A percentile compares a stretch with the other conserved stretches of the same genome.
Evolutionary conservation across 1,140 invertebrate genomes (phyloP).

Genomic region (Tigriopus japonicus): DNA sequence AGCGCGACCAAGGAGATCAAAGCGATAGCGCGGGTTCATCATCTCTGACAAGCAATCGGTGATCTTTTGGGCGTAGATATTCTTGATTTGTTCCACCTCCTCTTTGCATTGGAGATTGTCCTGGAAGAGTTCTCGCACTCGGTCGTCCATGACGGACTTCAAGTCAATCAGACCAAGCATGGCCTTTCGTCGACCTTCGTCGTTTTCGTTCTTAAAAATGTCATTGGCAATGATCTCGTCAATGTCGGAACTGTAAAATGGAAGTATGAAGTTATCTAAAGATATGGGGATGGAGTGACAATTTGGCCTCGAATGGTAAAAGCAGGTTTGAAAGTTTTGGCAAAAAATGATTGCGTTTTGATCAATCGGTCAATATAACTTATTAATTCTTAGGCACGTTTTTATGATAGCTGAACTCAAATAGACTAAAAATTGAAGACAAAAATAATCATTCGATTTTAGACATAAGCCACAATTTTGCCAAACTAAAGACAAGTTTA

Average conservation of each 20-base stretch:
- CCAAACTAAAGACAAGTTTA: too few species aligned
- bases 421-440: too few species aligned
- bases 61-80: constrained; percentile 7
- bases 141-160: constrained; percentile 5
- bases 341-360: background rate
- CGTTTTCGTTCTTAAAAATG: constrained; percentile 5
- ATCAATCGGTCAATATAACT: too few species aligned
- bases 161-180: constrained; percentile 9
- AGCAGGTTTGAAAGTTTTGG: background rate
- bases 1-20: background rate
- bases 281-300: too few species aligned
- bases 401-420: too few species aligned
- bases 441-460: too few species aligned
- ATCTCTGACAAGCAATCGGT: constrained; percentile 6
- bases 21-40: constrained; percentile 2
- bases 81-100: constrained; percentile 8
- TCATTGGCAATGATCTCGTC: constrained; percentile 1
- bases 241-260: constrained; percentile 9
- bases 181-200: background rate
- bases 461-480: too few species aligned
- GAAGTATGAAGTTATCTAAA: background rate
- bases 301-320: too few species aligned
- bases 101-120: constrained; percentile 4
- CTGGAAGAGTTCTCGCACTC: background rate
- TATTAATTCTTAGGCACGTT: too few species aligned